These are phyloP conservation scores for Phthorimaea operculella DNA, from an alignment of 1,140 invertebrate genomes.

Conservation along the genomic window DNA sequence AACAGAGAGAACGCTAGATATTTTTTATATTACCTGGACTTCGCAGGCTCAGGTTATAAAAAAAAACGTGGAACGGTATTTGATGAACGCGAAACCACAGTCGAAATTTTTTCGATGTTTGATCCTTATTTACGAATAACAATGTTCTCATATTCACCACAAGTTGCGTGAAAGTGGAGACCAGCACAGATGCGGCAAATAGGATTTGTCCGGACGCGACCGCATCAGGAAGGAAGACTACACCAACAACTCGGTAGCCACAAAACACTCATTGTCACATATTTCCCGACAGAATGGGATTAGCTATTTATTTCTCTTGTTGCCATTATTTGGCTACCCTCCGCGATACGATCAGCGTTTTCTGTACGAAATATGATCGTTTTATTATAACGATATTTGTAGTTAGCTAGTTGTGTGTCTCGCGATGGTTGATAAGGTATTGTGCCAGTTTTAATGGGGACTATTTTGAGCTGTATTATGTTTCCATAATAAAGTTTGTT, in stretches of 20 bases:
- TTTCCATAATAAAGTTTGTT: slow-evolving; percentile 30
- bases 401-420: slow-evolving; percentile 31
- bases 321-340: slow-evolving; percentile 23
- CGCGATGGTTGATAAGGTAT: slow-evolving; percentile 37
- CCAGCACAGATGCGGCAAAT: too few species aligned
- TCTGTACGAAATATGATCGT: slow-evolving; percentile 44
- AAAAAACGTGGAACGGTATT: too few species aligned
- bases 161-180: too few species aligned
- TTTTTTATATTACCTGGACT: too few species aligned
- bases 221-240: slow-evolving; percentile 34
- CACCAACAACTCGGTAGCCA: slow-evolving; percentile 22
- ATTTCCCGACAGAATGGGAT: slow-evolving; percentile 37
- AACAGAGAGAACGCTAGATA: too few species aligned
- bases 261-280: slow-evolving; percentile 23
- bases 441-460: slow-evolving; percentile 29
- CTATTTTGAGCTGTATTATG: slow-evolving; percentile 26
- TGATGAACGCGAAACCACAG: too few species aligned
- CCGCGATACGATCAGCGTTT: slow-evolving; percentile 31
- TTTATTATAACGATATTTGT: slow-evolving; percentile 60
- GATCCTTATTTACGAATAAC: too few species aligned
- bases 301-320: slow-evolving; percentile 31
- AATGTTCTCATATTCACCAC: too few species aligned
- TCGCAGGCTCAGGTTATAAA: too few species aligned
- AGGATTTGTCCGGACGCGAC: slow-evolving; percentile 9
- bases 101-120: too few species aligned